Conservation (phyloP, 1,140 invertebrate species). For the Trigoniulus corallinus region DNA sequence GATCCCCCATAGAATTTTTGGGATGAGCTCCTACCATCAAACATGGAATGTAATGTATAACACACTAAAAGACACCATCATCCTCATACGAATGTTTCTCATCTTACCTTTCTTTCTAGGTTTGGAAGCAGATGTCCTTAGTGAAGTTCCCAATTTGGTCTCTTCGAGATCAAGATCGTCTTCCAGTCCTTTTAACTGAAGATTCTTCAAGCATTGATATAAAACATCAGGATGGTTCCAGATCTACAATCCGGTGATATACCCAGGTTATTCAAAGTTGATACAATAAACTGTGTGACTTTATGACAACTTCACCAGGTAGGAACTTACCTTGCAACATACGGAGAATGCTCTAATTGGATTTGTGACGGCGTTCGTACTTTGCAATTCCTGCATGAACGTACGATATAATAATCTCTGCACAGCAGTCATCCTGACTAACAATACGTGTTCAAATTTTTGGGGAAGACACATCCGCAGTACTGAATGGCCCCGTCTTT, state of each 20-base stretch:
- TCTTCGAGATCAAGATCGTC: constrained; percentile 45
- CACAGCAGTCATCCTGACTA: constrained; percentile 70
- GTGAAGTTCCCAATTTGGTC: not conserved
- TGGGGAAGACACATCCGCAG: constrained; percentile 67
- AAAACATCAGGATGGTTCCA: constrained; percentile 99
- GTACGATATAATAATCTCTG: constrained; percentile 74
- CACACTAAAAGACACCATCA: too few relatives aligned
- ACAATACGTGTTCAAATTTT: constrained; percentile 80
- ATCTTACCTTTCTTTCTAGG: too few relatives aligned
- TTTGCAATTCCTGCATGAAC: constrained; percentile 80
- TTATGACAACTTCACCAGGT: too few relatives aligned
- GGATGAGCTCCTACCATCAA: too few relatives aligned
- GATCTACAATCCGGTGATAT: constrained; percentile 39
- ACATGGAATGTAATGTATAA: too few relatives aligned
- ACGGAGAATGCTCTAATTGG: constrained; percentile 95
- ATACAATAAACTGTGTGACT: too few relatives aligned
- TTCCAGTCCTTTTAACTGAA: constrained; percentile 40
- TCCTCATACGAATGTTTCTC: too few relatives aligned
- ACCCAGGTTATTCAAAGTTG: too few relatives aligned
- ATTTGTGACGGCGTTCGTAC: constrained; percentile 73
- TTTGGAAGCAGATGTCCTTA: too few relatives aligned
- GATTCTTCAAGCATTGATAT: constrained; percentile 72
- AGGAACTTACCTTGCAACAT: constrained; percentile 73
- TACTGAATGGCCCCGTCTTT: constrained; percentile 74
- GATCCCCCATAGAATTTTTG: too few relatives aligned